Conservation (phyloP, 2,113 vertebrate genomes). For the Coturnix japonica region DNA sequence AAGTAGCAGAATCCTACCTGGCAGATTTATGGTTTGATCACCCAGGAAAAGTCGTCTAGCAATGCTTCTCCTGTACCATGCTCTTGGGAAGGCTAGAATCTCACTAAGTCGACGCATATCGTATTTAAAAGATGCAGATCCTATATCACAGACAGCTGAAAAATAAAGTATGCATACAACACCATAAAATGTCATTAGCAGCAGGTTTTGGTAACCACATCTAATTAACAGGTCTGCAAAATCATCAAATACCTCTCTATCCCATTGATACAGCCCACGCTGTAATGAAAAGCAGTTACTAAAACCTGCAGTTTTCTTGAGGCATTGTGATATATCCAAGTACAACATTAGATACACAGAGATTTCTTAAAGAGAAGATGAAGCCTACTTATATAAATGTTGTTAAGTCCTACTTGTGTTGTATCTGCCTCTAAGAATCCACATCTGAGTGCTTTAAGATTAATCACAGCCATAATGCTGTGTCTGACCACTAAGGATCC, state of each 20-base stretch:
- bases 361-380: background rate
- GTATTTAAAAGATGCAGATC: slow-evolving; percentile 98
- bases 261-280: background rate
- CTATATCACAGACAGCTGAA: slow-evolving; percentile 97
- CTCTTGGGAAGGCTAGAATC: slow-evolving; percentile 96
- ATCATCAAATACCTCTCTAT: background rate
- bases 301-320: background rate
- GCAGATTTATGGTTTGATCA: slow-evolving; percentile 96
- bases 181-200: background rate
- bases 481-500: background rate
- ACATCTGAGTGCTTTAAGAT: background rate
- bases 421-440: background rate
- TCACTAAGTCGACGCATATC: slow-evolving; percentile 98
- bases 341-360: background rate
- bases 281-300: background rate
- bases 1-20: slow-evolving; percentile 77
- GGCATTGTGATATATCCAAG: background rate
- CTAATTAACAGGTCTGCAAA: background rate
- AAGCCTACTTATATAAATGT: background rate
- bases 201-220: background rate
- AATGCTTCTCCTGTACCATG: slow-evolving; percentile 98
- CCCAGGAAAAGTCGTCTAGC: slow-evolving; percentile 95
- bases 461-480: background rate
- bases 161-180: background rate
- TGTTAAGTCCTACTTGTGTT: background rate